Percentiles rank a stretch among this genome's conserved stretches.
phyloP scores from a whole-genome alignment of 92 coral and sea anemone genomes.

The Parazoanthus swiftii region DNA sequence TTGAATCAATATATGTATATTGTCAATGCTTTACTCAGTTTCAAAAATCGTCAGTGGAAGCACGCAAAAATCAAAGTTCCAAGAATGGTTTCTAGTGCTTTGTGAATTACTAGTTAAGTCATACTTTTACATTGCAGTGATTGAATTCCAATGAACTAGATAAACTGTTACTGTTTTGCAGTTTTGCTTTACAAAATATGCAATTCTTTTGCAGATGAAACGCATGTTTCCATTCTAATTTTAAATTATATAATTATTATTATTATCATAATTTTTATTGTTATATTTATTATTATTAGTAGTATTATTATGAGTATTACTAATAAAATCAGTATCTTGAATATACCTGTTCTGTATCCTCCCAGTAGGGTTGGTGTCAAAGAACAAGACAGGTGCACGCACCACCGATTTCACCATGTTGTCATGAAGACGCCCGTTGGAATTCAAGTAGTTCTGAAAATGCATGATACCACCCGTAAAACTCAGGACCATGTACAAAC shows the following conservation, averaged over 20 bases:
- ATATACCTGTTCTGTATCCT: slow-evolving; percentile 39
- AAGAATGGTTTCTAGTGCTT: no score
- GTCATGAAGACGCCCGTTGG: slow-evolving; percentile 36
- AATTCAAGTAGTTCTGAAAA: slow-evolving; percentile 34
- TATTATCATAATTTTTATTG: no score
- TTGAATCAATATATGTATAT: neutral
- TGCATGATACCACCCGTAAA: slow-evolving; percentile 26
- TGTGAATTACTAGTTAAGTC: no score
- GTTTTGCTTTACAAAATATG: no score
- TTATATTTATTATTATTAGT: no score
- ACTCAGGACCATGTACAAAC: slow-evolving; percentile 16
- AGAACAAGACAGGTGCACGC: slow-evolving; percentile 29
- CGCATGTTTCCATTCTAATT: no score
- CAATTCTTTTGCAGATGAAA: no score
- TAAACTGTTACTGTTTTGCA: no score
- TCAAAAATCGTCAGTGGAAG: neutral
- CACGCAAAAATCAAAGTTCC: neutral
- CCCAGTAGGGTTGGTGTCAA: slow-evolving; percentile 37
- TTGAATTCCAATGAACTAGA: no score
- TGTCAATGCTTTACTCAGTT: neutral
- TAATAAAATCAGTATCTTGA: neutral
- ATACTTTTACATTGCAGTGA: no score
- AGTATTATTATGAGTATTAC: neutral
- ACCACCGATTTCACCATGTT: slow-evolving; percentile 38
- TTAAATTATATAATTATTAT: no score